Percentiles rank a stretch among this genome's conserved stretches.
Conservation (phyloP, 2,888 invertebrate genomes). For the Tenthredo scrophulariae region DNA sequence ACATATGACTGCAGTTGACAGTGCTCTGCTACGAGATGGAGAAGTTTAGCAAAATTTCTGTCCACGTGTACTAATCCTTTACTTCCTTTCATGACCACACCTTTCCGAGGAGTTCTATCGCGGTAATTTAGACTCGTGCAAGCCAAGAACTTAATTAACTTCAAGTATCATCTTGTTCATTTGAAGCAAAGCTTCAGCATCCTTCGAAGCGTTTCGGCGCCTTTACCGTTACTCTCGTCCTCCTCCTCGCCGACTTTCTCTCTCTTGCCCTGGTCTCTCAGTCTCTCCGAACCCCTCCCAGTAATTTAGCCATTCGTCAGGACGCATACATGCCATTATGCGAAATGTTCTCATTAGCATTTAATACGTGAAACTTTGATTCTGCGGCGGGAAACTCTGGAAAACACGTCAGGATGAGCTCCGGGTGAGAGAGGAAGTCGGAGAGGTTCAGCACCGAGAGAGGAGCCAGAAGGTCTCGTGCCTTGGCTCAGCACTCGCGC, state of each 20-base stretch:
- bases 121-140: slow-evolving; percentile 36
- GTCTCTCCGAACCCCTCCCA: slow-evolving; percentile 56
- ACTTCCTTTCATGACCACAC: slow-evolving; percentile 41
- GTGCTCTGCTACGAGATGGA: background rate
- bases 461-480: slow-evolving; percentile 50
- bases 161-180: slow-evolving; percentile 45
- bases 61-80: slow-evolving; percentile 21
- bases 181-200: slow-evolving; percentile 48
- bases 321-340: slow-evolving; percentile 68
- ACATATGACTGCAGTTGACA: background rate
- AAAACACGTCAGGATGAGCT: slow-evolving; percentile 56
- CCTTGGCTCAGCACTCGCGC: slow-evolving; percentile 63
- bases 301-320: slow-evolving; percentile 69
- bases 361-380: slow-evolving; percentile 74
- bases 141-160: slow-evolving; percentile 50
- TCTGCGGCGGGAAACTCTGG: slow-evolving; percentile 61
- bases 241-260: background rate
- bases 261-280: background rate
- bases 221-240: slow-evolving; percentile 1
- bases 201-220: slow-evolving; percentile 43
- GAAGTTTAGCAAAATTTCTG: background rate
- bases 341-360: slow-evolving; percentile 71
- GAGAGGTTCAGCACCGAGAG: slow-evolving; percentile 46
- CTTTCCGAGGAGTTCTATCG: slow-evolving; percentile 32
- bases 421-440: slow-evolving; percentile 57